phyloP scores from a whole-genome alignment of 1,140 invertebrate species.

The Drosophila sechellia region DNA sequence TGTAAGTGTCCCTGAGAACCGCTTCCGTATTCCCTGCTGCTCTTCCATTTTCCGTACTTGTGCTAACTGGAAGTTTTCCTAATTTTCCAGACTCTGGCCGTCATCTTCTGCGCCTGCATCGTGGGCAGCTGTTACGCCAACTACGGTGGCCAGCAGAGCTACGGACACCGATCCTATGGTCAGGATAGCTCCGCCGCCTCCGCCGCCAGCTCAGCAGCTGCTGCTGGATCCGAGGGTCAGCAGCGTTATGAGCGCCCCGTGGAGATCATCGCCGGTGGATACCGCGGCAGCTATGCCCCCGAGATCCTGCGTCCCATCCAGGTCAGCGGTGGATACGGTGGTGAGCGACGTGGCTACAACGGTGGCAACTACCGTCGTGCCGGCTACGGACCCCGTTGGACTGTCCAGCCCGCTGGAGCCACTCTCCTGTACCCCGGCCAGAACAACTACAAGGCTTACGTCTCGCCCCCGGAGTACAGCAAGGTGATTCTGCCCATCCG shows the following conservation, averaged over 20 bases:
- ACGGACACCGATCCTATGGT: conserved; percentile 20
- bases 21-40: conserved; percentile 5
- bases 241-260: conserved; percentile 43
- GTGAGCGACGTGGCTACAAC: conserved; percentile 17
- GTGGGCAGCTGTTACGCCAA: conserved; percentile 53
- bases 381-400: conserved; percentile 52
- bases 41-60: conserved; percentile 8
- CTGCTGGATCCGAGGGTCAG: conserved; percentile 24
- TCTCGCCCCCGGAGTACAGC: conserved; percentile 66
- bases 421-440: conserved; percentile 69
- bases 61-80: conserved; percentile 14
- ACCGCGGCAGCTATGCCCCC: conserved; percentile 28
- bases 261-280: conserved; percentile 64
- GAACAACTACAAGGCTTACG: conserved; percentile 64
- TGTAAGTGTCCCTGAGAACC: conserved; percentile 58
- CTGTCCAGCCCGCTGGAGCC: conserved; percentile 73
- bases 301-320: conserved; percentile 35
- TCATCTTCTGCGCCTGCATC: conserved; percentile 63
- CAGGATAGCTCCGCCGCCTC: conserved; percentile 46
- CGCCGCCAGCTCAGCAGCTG: conserved; percentile 55
- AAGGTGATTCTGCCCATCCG: conserved; percentile 70
- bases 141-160: conserved; percentile 22
- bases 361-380: conserved; percentile 31
- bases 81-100: conserved; percentile 49
- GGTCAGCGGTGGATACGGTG: conserved; percentile 31